Conservation (phyloP, 2,888 invertebrate species). For the Cremastobaeus sp. region DNA sequence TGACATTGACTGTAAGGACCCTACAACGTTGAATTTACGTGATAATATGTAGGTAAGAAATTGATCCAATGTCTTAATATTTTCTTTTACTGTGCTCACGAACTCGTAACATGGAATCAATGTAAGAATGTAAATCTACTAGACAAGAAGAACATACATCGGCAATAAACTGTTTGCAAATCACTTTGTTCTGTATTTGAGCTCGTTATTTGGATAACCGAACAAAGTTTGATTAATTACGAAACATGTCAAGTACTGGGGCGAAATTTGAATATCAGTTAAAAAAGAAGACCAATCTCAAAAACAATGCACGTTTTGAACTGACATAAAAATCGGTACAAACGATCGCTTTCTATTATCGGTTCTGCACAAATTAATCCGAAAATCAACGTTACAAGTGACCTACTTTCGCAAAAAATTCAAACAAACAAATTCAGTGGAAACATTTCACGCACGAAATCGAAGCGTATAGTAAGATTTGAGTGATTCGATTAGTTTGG, state of each 20-base stretch:
- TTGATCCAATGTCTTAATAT: too few relatives aligned
- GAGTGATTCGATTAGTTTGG: conserved; percentile 27
- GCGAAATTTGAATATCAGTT: conserved; percentile 4
- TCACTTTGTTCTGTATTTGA: too few relatives aligned
- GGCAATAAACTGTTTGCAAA: too few relatives aligned
- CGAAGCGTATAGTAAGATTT: conserved; percentile 23
- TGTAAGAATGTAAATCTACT: too few relatives aligned
- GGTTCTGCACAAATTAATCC: neutral
- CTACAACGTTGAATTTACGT: too few relatives aligned
- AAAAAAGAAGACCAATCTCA: neutral
- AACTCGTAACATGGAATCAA: too few relatives aligned
- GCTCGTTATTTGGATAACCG: conserved; percentile 19
- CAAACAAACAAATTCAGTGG: conserved; percentile 9
- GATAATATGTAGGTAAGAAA: too few relatives aligned
- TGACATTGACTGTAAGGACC: too few relatives aligned
- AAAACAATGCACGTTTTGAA: too few relatives aligned
- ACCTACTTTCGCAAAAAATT: conserved; percentile 2
- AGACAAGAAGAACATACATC: too few relatives aligned
- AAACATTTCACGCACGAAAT: conserved; percentile 7
- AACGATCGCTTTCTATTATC: neutral
- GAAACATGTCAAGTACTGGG: conserved; percentile 9
- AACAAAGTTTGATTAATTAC: conserved; percentile 29
- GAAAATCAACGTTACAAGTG: neutral
- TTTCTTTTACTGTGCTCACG: too few relatives aligned
- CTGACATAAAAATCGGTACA: too few relatives aligned